Evolutionary conservation across 2,797 vertebrate genomes (phyloP).

Genomic region (Lindbergichthys nudifrons): DNA sequence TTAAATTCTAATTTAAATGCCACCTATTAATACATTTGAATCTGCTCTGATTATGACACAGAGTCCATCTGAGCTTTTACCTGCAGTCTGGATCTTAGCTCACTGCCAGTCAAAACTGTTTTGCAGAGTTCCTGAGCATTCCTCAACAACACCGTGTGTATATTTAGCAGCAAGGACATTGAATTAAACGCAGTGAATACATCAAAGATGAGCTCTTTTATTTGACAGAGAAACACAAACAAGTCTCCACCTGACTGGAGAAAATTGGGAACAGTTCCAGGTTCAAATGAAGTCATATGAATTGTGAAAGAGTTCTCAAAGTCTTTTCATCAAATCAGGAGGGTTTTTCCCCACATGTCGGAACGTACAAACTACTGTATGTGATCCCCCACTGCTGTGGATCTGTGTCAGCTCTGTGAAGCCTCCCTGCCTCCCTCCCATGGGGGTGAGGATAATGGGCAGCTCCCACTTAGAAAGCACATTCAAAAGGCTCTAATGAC

Average conservation of each 20-base stretch:
- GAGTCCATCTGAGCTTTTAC: not conserved
- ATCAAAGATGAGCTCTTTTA: constrained; percentile 12
- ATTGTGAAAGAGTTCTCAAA: constrained; percentile 1
- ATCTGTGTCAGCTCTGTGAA: constrained; percentile 12
- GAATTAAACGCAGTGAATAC: constrained; percentile 25
- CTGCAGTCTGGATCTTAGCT: constrained; percentile 7
- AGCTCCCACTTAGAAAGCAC: not conserved
- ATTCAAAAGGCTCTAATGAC: not conserved
- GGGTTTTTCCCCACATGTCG: constrained; percentile 40
- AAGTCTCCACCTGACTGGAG: not conserved
- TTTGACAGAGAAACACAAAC: not conserved
- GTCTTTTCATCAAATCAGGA: not conserved
- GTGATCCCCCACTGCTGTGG: constrained; percentile 35
- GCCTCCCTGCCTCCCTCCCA: constrained; percentile 12
- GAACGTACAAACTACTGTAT: constrained; percentile 18
- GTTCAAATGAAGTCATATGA: not conserved
- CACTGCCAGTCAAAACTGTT: constrained; percentile 12
- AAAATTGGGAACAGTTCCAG: not conserved
- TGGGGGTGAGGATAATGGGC: not conserved
- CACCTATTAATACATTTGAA: not conserved
- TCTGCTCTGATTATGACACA: not conserved
- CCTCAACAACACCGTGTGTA: not conserved
- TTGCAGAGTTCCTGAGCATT: constrained; percentile 5
- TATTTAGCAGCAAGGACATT: constrained; percentile 26
- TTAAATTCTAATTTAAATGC: not conserved